phyloP scores from a whole-genome alignment of 2,888 invertebrate species.

The Palloptera scutellata region DNA sequence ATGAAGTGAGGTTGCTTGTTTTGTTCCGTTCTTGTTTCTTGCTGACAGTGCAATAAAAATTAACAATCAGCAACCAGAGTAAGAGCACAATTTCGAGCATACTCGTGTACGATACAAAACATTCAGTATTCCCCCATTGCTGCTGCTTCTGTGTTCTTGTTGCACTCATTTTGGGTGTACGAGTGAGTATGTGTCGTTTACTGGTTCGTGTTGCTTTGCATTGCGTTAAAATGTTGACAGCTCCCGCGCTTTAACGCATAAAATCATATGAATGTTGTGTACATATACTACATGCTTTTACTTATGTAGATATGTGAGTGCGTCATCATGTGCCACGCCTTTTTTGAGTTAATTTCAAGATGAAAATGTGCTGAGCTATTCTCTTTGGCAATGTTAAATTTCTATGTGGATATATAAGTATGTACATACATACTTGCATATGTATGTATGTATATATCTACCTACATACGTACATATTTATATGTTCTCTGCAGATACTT shows the following conservation, averaged over 20 bases:
- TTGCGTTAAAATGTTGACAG: constrained; percentile 31
- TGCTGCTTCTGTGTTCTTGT: constrained; percentile 14
- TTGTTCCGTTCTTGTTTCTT: constrained; percentile 32
- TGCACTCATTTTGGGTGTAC: constrained; percentile 23
- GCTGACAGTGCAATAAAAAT: constrained; percentile 58
- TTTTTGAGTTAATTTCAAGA: constrained; percentile 56
- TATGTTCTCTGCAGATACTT: constrained; percentile 8
- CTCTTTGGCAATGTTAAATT: constrained; percentile 4
- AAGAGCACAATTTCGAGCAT: constrained; percentile 14
- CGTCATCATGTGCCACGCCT: constrained; percentile 51
- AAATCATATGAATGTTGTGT: constrained; percentile 26
- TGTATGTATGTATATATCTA: background rate
- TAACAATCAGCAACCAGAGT: constrained; percentile 43
- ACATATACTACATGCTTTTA: constrained; percentile 16
- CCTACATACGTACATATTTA: background rate
- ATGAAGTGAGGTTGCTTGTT: constrained; percentile 33
- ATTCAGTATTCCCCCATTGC: background rate
- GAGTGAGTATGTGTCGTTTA: constrained; percentile 13
- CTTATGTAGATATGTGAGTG: constrained; percentile 10
- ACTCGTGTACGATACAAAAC: background rate
- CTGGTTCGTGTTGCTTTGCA: constrained; percentile 10
- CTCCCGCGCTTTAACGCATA: constrained; percentile 27
- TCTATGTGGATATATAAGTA: constrained; percentile 2
- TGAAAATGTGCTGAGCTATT: constrained; percentile 40
- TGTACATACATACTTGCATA: background rate